Base-by-base conservation (phyloP, 2,797 vertebrate genomes). In the Acrossocheilus fasciatus region DNA sequence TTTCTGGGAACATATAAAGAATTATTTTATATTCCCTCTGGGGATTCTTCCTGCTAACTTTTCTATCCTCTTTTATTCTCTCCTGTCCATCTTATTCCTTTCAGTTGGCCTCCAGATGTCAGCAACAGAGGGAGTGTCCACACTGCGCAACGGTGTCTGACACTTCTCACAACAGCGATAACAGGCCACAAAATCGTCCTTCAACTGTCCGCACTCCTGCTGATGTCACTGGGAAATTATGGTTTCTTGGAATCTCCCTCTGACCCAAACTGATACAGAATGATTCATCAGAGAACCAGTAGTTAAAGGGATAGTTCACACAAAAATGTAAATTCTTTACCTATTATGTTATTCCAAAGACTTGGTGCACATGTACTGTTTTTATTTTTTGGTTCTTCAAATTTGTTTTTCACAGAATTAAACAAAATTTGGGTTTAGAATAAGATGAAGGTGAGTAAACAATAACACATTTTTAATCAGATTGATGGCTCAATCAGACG, bases 131-230 rank as follows among this genome's bases (percentile, higher is more conserved):
- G 94, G 94, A 94, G 94, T 92, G 93, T 87, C 89, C 90, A 90
- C 89, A 91, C 92, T 86, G 92, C 93, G 95, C 92, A 92, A 92
- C 89, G 89, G 91, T 77, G 94, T 95, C 95, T 95, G 94, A 95
- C 95, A 96, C 94, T 90, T 94, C 93, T 95, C 94, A 95, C 93
- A 95, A 94, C 93, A 95, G 89, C 57, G 95, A 95, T 94, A 95
- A 93, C 92, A 91, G 93, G 91, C 90, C 92, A 86, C 87, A 81
- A 91, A 87, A 91, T 93, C 64, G 91, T 93, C 93, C 93, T 94
- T 94, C 94, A 93, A 89, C 90, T 91, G 88, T 92, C 90, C 87
- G 84, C 82, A 84, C 89, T 87, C 90, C 88, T 76, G 83, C 76
- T 91, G 91, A 92, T 91, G 89, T 88, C 91, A 89, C 89, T 47